Conservation (phyloP, 2,113 vertebrate genomes). For the Dasyprocta punctata region DNA sequence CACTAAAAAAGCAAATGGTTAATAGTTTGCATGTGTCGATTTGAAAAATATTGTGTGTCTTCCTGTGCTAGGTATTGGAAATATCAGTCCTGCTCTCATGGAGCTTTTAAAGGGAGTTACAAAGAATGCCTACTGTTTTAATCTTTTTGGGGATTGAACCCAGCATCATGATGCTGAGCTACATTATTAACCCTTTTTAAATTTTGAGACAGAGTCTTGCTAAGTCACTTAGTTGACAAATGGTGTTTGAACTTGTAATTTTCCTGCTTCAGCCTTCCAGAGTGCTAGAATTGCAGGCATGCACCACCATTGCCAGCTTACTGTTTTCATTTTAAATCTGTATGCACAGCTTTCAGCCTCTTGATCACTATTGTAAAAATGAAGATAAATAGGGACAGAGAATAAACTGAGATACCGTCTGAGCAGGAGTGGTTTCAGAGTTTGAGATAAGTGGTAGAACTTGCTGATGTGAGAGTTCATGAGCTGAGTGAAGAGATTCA, state of each 20-base stretch:
- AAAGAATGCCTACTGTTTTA: background rate
- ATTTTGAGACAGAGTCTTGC: background rate
- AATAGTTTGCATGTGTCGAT: background rate
- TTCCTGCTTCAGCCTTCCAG: background rate
- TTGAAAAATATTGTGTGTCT: background rate
- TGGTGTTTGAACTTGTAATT: background rate
- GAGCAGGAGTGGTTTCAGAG: background rate
- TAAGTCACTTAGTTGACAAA: background rate
- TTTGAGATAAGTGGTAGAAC: background rate
- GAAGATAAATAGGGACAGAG: background rate
- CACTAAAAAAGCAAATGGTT: background rate
- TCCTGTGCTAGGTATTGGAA: background rate
- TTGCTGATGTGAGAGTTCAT: background rate
- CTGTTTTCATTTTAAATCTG: background rate
- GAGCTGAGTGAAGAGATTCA: background rate
- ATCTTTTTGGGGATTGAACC: background rate
- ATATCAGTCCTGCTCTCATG: background rate
- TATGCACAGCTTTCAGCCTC: background rate
- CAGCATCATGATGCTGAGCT: background rate
- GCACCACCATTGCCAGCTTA: background rate
- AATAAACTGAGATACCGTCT: background rate
- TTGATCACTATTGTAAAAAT: background rate
- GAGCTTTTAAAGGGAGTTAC: background rate
- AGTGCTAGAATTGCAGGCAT: background rate
- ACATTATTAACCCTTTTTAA: background rate